Conservation (phyloP, 2,113 vertebrate species). For the Opisthocomus hoazin region DNA sequence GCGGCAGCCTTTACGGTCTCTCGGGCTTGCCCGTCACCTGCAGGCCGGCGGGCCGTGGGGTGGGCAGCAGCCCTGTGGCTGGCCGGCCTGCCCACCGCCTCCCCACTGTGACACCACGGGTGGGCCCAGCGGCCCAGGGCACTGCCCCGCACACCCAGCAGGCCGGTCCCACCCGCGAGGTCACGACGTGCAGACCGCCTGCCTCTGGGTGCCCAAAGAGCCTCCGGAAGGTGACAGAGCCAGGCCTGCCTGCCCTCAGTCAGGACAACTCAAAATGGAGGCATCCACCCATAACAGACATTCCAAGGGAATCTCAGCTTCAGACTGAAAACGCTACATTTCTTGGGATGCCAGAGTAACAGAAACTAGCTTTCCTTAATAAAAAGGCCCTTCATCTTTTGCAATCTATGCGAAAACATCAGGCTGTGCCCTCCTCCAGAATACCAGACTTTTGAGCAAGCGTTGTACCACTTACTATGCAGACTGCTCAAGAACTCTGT, state of each 20-base stretch:
- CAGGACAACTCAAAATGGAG: fast-evolving
- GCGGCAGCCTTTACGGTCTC: background rate
- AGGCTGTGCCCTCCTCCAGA: background rate
- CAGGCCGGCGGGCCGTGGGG: background rate
- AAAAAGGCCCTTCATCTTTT: background rate
- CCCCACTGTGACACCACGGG: fast-evolving
- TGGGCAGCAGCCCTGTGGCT: background rate
- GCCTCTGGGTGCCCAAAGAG: background rate
- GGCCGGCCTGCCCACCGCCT: background rate
- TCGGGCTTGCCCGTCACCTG: background rate
- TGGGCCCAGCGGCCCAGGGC: background rate
- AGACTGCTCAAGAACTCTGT: background rate
- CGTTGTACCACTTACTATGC: background rate
- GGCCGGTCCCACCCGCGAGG: fast-evolving
- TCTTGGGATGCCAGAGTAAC: background rate
- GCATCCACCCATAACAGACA: fast-evolving
- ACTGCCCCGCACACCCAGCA: background rate
- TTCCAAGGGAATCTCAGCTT: background rate
- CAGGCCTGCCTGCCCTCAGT: background rate
- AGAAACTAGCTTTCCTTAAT: background rate
- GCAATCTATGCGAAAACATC: background rate
- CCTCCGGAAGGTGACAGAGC: background rate
- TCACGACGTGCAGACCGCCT: fast-evolving
- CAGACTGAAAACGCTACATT: background rate
- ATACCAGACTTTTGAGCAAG: background rate